Evolutionary conservation across 1,140 invertebrate species (phyloP).

Genomic region (Ceratosolen solmsi): DNA sequence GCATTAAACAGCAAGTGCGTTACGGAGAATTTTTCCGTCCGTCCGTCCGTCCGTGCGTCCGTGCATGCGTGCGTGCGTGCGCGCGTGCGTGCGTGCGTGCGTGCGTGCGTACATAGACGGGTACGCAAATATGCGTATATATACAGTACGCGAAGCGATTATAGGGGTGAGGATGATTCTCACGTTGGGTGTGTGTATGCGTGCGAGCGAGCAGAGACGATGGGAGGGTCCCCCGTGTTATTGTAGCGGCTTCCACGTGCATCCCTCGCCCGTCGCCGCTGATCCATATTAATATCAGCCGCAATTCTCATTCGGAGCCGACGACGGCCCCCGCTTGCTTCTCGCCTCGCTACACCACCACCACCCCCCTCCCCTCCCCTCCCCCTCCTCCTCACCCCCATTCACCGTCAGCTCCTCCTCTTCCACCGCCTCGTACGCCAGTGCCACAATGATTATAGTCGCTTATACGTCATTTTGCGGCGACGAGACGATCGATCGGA

Average conservation of each 20-base stretch:
- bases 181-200: slow-evolving; percentile 20
- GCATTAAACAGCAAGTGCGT: not conserved
- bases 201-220: not conserved
- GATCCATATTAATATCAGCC: slow-evolving; percentile 18
- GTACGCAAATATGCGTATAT: too few relatives aligned
- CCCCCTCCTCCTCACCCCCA: too few relatives aligned
- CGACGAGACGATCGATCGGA: not conserved
- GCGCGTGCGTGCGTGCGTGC: not conserved
- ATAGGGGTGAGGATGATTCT: slow-evolving; percentile 34
- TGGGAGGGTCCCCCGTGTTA: not conserved
- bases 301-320: not conserved
- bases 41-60: too few relatives aligned
- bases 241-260: slow-evolving; percentile 30
- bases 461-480: slow-evolving; percentile 12
- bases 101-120: too few relatives aligned
- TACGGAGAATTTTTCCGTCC: slow-evolving; percentile 23
- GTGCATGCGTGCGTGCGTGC: not conserved
- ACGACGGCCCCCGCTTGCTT: not conserved
- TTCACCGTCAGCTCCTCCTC: not conserved
- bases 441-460: not conserved
- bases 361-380: too few relatives aligned
- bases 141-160: not conserved
- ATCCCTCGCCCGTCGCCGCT: not conserved
- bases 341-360: too few relatives aligned
- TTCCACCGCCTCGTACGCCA: too few relatives aligned